phyloP scores from a whole-genome alignment of 2,888 invertebrate species.

The Meiosimyza platycephala region DNA sequence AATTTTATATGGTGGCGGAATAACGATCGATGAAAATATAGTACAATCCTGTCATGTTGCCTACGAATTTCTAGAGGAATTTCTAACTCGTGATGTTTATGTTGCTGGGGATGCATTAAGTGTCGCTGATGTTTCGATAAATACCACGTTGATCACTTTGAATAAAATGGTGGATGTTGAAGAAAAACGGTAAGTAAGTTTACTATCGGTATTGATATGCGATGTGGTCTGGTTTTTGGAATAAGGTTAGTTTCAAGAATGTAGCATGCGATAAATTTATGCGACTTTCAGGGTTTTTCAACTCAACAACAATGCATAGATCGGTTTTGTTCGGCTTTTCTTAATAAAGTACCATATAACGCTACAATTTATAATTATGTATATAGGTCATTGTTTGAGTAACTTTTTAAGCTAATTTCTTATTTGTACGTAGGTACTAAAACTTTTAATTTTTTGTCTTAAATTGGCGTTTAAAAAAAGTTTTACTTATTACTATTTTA shows the following conservation, averaged over 20 bases:
- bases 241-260: neutral
- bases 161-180: slow-evolving; percentile 54
- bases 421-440: too few species aligned
- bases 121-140: slow-evolving; percentile 66
- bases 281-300: too few species aligned
- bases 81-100: slow-evolving; percentile 49
- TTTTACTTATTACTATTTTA: too few species aligned
- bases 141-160: slow-evolving; percentile 58
- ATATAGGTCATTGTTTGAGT: too few species aligned
- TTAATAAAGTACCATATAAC: too few species aligned
- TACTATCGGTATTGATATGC: neutral
- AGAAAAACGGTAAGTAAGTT: slow-evolving; percentile 33
- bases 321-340: too few species aligned
- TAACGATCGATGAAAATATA: slow-evolving; percentile 44
- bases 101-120: slow-evolving; percentile 46
- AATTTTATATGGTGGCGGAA: slow-evolving; percentile 46
- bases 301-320: too few species aligned
- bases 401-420: too few species aligned
- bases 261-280: too few species aligned
- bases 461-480: too few species aligned
- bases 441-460: too few species aligned
- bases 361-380: too few species aligned
- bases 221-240: neutral
- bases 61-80: slow-evolving; percentile 52
- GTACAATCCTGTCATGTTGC: slow-evolving; percentile 46